Evolutionary conservation across 2,797 vertebrate species (phyloP), one percentile per base, ranked within the genome.

Genomic region (Coranthus polyacanthus): DNA sequence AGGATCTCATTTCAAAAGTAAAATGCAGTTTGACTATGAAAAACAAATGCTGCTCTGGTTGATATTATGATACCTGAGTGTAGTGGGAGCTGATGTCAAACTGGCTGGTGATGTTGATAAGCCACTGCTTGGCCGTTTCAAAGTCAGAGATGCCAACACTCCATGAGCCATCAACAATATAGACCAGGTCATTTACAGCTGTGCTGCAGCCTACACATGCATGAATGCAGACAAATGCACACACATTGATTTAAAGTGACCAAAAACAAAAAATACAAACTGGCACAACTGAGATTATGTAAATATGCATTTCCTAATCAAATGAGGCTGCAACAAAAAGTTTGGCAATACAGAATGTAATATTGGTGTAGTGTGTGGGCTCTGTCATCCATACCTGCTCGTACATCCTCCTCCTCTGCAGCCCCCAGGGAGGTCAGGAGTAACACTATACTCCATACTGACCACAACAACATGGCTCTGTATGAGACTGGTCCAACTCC

Each of bases 81-180:
- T 94, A 93, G 46, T 85, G 75, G 7, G 91, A 86, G 17, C 93
- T 93, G 70, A 95, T 90, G 70, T 95, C 92, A 74, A 95, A 95
- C 47, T 92, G 89, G 67, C 90, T 93, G 66, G 91, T 95, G 78
- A 95, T 92, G 83, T 95, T 95, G 72, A 95, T 79, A 0, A 95
- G 88, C 94, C 95, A 95, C 52, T 79, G 88, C 54, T 95, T 95
- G 46, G 94, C 94, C 0, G 74, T 94, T n/a, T 95, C 92, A 39
- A 95, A 95, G 83, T 95, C 92, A 0, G 56, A n/a, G 18, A 77
- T 44, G 22, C 94, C 93, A 5, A 95, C 94, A 18, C 95, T 95
- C 94, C 94, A 95, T 1, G 94, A 95, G 53, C 94, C 95, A 52
- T 95, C 95, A 2, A 94, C 79, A 18, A 95, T 92, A 54, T 93